Percentiles rank a stretch among this genome's conserved stretches.
phyloP scores from a whole-genome alignment of 2,113 vertebrate species.

The Amphiprion percula region DNA sequence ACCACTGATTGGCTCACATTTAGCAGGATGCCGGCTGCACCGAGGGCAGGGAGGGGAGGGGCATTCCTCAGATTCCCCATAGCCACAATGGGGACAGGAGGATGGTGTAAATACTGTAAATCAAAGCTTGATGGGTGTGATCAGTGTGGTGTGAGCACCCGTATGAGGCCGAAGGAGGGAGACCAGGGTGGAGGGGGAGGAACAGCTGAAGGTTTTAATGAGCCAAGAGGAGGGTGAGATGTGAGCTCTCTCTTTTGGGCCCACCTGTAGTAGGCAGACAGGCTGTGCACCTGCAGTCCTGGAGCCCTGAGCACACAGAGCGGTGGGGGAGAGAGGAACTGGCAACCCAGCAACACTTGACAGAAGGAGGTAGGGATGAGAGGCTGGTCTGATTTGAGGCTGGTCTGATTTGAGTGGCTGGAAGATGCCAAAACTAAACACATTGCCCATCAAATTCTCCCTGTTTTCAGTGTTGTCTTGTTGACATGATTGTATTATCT shows the following conservation, averaged over 20 bases:
- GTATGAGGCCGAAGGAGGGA: conserved; percentile 40
- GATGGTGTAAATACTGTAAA: conserved; percentile 77
- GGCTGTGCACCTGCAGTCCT: conserved; percentile 69
- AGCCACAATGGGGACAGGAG: conserved; percentile 60
- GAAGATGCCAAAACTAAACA: conserved; percentile 47
- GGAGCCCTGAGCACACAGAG: conserved; percentile 52
- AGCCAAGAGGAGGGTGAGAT: conserved; percentile 67
- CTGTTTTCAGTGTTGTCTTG: conserved; percentile 12
- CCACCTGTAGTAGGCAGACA: conserved; percentile 70
- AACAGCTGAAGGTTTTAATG: conserved; percentile 81
- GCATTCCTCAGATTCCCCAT: conserved; percentile 66
- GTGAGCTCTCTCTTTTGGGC: conserved; percentile 49
- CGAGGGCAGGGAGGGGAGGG: conserved; percentile 45
- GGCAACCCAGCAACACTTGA: conserved; percentile 57
- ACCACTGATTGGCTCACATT: conserved; percentile 78
- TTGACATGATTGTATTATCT: conserved; percentile 27
- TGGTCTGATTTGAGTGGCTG: conserved; percentile 55
- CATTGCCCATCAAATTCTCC: conserved; percentile 26
- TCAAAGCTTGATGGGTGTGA: conserved; percentile 79
- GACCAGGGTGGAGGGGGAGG: conserved; percentile 19
- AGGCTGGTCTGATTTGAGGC: conserved; percentile 56
- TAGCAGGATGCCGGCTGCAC: conserved; percentile 66
- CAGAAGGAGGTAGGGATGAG: conserved; percentile 59
- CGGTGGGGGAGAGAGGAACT: conserved; percentile 48
- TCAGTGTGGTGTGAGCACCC: conserved; percentile 59